Percentiles rank a stretch among this genome's conserved stretches.
These are phyloP conservation scores for Coleophora deauratella DNA, from an alignment of 2,888 invertebrate genomes.

Conservation along the genomic window DNA sequence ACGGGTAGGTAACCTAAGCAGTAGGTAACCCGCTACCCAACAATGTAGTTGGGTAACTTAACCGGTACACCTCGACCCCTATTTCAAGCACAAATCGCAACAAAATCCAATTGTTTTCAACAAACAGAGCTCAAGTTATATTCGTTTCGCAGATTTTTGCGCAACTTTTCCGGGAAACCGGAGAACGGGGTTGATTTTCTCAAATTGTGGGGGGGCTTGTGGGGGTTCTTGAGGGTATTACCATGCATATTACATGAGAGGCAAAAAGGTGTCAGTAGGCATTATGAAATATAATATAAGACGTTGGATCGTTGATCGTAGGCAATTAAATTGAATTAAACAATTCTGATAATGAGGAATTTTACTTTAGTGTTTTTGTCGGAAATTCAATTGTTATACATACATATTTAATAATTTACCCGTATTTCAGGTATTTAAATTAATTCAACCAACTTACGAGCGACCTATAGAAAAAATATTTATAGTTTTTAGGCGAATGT, in stretches of 20 bases:
- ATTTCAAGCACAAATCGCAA: background rate
- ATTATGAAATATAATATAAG: slow-evolving; percentile 29
- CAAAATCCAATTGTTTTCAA: background rate
- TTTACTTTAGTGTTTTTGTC: too few relatives aligned
- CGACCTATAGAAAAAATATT: too few relatives aligned
- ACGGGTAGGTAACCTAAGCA: background rate
- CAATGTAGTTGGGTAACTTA: too few relatives aligned
- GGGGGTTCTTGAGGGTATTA: slow-evolving; percentile 37
- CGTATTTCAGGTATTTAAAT: too few relatives aligned
- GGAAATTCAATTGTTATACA: too few relatives aligned
- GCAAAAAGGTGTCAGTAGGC: slow-evolving; percentile 52
- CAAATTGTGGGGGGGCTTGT: slow-evolving; percentile 37
- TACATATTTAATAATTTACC: too few relatives aligned
- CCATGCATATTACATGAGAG: slow-evolving; percentile 64
- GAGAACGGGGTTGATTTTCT: slow-evolving; percentile 34
- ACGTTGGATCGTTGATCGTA: slow-evolving; percentile 5
- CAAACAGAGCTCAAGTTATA: background rate
- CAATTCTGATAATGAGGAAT: too few relatives aligned
- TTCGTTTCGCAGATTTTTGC: slow-evolving; percentile 8
- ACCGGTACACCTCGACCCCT: background rate
- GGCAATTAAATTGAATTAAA: background rate
- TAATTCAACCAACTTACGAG: too few relatives aligned
- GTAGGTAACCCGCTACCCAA: too few relatives aligned
- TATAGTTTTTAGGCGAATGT: too few relatives aligned
- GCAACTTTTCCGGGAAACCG: slow-evolving; percentile 22